Conservation (phyloP, 2,888 invertebrate genomes). For the Eristalis pertinax region DNA sequence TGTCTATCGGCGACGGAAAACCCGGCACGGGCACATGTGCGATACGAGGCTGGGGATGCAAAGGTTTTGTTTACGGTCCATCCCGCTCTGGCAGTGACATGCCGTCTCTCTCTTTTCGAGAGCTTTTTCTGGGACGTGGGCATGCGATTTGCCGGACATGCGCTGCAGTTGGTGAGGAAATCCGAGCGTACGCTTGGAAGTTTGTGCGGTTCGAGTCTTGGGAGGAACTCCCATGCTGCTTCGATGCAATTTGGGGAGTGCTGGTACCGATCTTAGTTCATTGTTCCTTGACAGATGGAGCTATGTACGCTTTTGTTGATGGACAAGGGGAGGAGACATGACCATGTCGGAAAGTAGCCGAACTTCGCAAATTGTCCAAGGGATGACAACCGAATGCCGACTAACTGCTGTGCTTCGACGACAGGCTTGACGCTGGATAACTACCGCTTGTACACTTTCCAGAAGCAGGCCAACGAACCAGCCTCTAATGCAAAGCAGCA, state of each 20-base stretch:
- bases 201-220: conserved; percentile 19
- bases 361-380: no score
- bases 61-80: conserved; percentile 69
- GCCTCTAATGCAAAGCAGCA: no score
- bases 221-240: background rate
- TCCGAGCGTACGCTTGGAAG: background rate
- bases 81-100: conserved; percentile 50
- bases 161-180: background rate
- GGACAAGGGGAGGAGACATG: no score
- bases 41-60: conserved; percentile 38
- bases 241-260: background rate
- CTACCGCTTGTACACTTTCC: no score
- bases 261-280: background rate
- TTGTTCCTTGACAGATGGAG: no score
- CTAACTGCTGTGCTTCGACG: no score
- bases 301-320: no score
- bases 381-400: no score
- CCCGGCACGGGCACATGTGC: conserved; percentile 53
- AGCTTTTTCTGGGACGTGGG: background rate
- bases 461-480: no score
- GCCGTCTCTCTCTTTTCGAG: conserved; percentile 37
- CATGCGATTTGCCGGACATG: conserved; percentile 38
- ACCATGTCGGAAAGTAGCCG: no score
- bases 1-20: conserved; percentile 67
- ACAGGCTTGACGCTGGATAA: no score